These are phyloP conservation scores for Trachurus trachurus DNA, from an alignment of 2,797 vertebrate species.

Conservation along the genomic window DNA sequence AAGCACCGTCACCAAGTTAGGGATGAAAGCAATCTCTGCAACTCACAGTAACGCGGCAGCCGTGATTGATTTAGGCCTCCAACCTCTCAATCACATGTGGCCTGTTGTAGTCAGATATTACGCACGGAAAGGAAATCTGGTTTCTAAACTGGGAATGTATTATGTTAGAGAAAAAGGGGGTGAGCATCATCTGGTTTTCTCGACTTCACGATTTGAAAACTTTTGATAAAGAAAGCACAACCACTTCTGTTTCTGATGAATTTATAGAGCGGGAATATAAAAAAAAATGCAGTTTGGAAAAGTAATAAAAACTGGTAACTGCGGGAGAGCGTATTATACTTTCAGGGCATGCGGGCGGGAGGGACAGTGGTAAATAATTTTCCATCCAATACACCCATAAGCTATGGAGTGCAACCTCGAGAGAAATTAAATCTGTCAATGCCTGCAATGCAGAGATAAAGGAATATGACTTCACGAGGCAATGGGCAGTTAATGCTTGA, in stretches of 20 bases:
- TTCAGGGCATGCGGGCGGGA: constrained; percentile 1
- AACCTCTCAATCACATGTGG: constrained; percentile 65
- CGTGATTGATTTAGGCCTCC: constrained; percentile 65
- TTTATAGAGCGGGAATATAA: constrained; percentile 30
- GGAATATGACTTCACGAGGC: constrained; percentile 38
- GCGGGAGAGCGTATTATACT: constrained; percentile 41
- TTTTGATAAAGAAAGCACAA: constrained; percentile 51
- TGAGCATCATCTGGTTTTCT: constrained; percentile 68
- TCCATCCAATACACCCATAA: constrained; percentile 52
- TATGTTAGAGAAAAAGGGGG: constrained; percentile 25
- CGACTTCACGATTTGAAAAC: constrained; percentile 59
- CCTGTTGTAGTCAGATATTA: constrained; percentile 66
- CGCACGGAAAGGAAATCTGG: constrained; percentile 56
- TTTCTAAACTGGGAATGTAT: constrained; percentile 57
- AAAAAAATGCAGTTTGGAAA: constrained; percentile 49
- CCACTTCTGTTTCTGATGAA: constrained; percentile 30
- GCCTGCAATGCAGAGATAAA: constrained; percentile 65
- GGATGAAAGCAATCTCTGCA: constrained; percentile 58
- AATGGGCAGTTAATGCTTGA: constrained; percentile 25
- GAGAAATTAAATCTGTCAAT: constrained; percentile 66
- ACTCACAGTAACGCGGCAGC: constrained; percentile 23
- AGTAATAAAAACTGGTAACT: constrained; percentile 54
- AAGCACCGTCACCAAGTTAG: constrained; percentile 22
- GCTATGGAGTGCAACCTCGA: constrained; percentile 38
- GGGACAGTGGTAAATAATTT: constrained; percentile 61